Evolutionary conservation across 2,113 vertebrate genomes (phyloP), one percentile per base, ranked within the genome.

Genomic region (Turdus rufiventris): DNA sequence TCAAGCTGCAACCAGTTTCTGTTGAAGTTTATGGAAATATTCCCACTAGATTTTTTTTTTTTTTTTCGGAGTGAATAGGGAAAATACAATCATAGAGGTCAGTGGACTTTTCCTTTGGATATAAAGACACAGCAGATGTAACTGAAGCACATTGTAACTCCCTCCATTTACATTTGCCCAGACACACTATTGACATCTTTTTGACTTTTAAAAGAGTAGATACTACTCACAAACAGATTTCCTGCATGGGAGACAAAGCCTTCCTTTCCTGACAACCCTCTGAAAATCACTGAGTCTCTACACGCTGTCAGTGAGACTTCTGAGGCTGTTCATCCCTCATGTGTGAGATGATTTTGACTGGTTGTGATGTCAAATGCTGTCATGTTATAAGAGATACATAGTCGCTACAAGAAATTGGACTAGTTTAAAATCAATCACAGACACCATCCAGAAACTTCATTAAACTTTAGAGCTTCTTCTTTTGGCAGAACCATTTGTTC

Each of bases 401-500:
- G 21, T 57, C 25, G 73, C 79, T 73, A 79, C 45, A 90, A 93
- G 61, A 94, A 93, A 85, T 76, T 57, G 19, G 34, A 70, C 94
- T 94, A 81, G 40, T 80, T 91, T 68, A 70, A 94, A 93, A 94
- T 94, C 89, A 93, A 70, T 96, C 85, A 86, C 29, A 2, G 33
- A 28, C 14, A 66, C 14, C 19, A 33, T 90, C 58, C 92, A 94
- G 92, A 90, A 96, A 88, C 57, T 90, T 93, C 25, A 87, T 94
- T 89, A 79, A 78, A 94, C 70, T 71, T 72, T 48, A 71, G 38
- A 60, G 4, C 17, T 76, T 13, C 21, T 43, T 43, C 34, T 84
- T 88, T 90, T 94, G 70, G 57, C 76, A 95, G 65, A 95, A 90
- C 18, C 6, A 42, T 85, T 93, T 94, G 87, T 91, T 85, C 50